Evolutionary conservation across 2,888 invertebrate genomes (phyloP), one percentile per base, ranked within the genome.

Genomic region (Ptychoptera contaminata): DNA sequence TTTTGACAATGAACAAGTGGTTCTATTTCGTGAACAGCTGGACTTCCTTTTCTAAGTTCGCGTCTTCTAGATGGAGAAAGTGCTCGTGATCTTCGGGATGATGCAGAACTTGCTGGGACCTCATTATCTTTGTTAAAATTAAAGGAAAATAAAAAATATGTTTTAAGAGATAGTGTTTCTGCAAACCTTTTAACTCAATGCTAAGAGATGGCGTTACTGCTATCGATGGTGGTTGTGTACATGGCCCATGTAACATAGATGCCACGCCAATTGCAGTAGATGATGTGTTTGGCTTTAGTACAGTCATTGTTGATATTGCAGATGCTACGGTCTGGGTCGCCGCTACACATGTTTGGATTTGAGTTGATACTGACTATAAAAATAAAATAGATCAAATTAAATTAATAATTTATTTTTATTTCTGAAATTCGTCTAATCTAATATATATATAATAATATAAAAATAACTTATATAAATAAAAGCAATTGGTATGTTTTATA

Each of bases 181-280:
- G n/a, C 23, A 23, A 23, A 23, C 23, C 23, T 23, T 23, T 3
- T 23, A 23, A 23, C 65, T 69, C 60, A 61, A 69, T 51, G 56
- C 67, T 56, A 65, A 67, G 47, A 66, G 62, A 51, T 63, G 75
- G 72, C 36, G 74, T 76, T 6, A 75, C 74, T 8, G 74, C 73
- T 48, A 76, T 75, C 10, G 72, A 67, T 51, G 76, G 75, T 9
- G 59, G 47, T 37, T 36, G 42, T 36, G 42, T 16, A 11, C 29
- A 8, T 32, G n/a, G 46, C 23, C n/a, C n/a, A n/a, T n/a, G n/a
- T n/a, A n/a, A n/a, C n/a, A n/a, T n/a, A 11, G 45, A 37, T 15
- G 38, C 12, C n/a, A 35, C 42, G 5, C 16, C 42, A 30, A 31
- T 31, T 10, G 31, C 42, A n/a, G 47, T 40, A 12, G 34, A 31